Percentiles rank a stretch among this genome's conserved stretches.
phyloP scores from a whole-genome alignment of 2,113 vertebrate genomes.

The Scopus umbretta region DNA sequence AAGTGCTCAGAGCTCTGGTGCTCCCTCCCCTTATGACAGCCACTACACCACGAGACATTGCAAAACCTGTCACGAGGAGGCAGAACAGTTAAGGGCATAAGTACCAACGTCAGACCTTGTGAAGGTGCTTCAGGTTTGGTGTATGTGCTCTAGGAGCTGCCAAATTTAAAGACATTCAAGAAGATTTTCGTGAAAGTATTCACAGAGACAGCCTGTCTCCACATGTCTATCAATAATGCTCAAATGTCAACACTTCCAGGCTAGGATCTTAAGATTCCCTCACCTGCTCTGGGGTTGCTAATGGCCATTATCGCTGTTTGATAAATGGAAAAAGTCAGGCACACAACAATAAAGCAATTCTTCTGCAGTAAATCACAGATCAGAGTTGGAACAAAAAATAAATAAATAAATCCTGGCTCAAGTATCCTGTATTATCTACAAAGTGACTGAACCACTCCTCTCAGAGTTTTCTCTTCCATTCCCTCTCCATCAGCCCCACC shows the following conservation, averaged over 20 bases:
- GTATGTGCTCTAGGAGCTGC: neutral
- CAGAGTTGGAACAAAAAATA: neutral
- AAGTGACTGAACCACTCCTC: neutral
- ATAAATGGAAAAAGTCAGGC: neutral
- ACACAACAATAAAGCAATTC: slow-evolving; percentile 26
- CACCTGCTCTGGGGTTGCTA: neutral
- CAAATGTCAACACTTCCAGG: slow-evolving; percentile 14
- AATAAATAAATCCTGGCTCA: neutral
- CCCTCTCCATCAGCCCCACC: neutral
- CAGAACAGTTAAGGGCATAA: neutral
- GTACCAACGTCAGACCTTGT: neutral
- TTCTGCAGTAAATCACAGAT: neutral
- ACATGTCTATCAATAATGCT: neutral
- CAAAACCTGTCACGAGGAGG: neutral
- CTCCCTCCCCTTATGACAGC: neutral
- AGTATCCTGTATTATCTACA: neutral
- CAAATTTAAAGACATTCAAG: neutral
- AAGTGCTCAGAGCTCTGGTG: neutral
- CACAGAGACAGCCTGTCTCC: slow-evolving; percentile 23
- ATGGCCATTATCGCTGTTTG: neutral
- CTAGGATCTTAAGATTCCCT: slow-evolving; percentile 2
- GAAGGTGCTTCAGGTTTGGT: neutral
- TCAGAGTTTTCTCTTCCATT: neutral
- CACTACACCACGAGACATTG: neutral
- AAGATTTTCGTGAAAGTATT: neutral